Conservation (phyloP, 2,888 invertebrate genomes). For the Synergus umbraculus region DNA sequence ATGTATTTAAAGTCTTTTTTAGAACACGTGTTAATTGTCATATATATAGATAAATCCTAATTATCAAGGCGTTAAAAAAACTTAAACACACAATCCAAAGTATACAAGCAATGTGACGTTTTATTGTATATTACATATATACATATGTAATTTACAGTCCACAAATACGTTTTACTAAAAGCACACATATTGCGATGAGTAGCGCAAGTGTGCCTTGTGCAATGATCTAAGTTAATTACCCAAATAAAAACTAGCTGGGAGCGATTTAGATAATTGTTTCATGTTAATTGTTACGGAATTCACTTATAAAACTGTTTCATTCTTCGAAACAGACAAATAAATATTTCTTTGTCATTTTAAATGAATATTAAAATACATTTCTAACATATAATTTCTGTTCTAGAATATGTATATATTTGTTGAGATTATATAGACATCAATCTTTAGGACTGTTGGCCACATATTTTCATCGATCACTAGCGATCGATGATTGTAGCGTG, state of each 20-base stretch:
- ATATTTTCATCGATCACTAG: constrained; percentile 3
- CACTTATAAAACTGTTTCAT: neutral
- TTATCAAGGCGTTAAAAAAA: neutral
- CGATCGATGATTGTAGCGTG: neutral
- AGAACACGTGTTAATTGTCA: too few relatives aligned
- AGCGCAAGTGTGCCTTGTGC: neutral
- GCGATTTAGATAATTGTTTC: neutral
- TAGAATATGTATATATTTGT: too few relatives aligned
- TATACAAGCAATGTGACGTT: neutral
- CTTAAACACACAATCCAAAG: neutral
- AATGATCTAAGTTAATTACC: neutral
- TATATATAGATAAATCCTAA: neutral
- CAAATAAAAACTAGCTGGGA: constrained; percentile 1
- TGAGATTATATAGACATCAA: neutral
- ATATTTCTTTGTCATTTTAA: neutral
- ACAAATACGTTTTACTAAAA: constrained; percentile 6
- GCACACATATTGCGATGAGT: neutral
- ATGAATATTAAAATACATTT: neutral
- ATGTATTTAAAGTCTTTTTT: too few relatives aligned
- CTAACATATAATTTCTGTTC: neutral
- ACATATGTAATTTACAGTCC: neutral
- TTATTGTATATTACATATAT: neutral
- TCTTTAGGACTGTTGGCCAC: neutral
- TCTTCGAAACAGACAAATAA: neutral
- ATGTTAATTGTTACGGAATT: neutral